A percentile compares a stretch with the other conserved stretches of the same genome.
Conservation (phyloP, 1,140 invertebrate species). For the Aplysia californica region DNA sequence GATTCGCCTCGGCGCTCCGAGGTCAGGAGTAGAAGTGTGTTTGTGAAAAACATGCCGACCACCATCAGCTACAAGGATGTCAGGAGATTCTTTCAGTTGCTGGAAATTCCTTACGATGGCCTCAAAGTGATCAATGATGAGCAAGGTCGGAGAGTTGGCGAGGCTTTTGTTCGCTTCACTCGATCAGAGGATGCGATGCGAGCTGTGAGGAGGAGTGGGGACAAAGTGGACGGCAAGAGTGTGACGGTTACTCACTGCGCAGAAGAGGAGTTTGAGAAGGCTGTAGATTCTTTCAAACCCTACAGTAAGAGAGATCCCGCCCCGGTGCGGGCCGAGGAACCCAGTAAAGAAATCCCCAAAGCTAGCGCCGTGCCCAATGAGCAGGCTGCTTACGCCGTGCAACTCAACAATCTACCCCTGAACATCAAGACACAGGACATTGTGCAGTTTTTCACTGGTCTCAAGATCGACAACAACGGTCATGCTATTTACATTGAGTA, state of each 20-base stretch:
- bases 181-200: slow-evolving; percentile 75
- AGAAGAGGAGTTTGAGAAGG: slow-evolving; percentile 55
- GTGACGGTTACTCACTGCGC: slow-evolving; percentile 53
- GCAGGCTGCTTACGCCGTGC: slow-evolving; percentile 15
- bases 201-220: slow-evolving; percentile 74
- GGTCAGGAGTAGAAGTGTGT: slow-evolving; percentile 8
- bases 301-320: slow-evolving; percentile 7
- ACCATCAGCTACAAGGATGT: slow-evolving; percentile 74
- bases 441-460: slow-evolving; percentile 41
- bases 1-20: too few species aligned
- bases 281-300: slow-evolving; percentile 52
- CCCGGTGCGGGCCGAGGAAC: not conserved
- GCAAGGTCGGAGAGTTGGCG: slow-evolving; percentile 81
- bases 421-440: slow-evolving; percentile 41
- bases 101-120: slow-evolving; percentile 83
- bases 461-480: slow-evolving; percentile 43
- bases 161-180: slow-evolving; percentile 83
- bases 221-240: slow-evolving; percentile 47
- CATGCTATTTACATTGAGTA: slow-evolving; percentile 77
- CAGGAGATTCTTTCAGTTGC: slow-evolving; percentile 81
- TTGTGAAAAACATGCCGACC: slow-evolving; percentile 49
- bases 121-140: slow-evolving; percentile 87
- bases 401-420: slow-evolving; percentile 42
- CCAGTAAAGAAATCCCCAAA: not conserved
- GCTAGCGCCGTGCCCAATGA: slow-evolving; percentile 1